These are phyloP conservation scores for Sarcophaga rosellei DNA, from an alignment of 2,888 invertebrate species.

Conservation along the genomic window DNA sequence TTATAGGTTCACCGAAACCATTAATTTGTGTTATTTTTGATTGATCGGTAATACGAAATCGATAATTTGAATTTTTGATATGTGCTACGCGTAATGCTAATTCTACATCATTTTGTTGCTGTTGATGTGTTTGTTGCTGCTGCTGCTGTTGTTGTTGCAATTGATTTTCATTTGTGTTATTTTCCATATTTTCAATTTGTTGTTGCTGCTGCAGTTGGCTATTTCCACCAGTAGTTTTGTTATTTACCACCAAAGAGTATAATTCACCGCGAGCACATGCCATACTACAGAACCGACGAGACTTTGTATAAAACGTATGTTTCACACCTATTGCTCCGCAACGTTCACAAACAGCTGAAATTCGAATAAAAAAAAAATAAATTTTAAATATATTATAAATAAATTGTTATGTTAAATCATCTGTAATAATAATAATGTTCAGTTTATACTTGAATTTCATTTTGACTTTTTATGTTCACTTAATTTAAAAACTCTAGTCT, in stretches of 20 bases:
- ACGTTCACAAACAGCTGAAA: conserved; percentile 90
- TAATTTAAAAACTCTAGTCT: too few relatives aligned
- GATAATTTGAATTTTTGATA: conserved; percentile 80
- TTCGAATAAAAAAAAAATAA: conserved; percentile 70
- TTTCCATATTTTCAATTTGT: conserved; percentile 58
- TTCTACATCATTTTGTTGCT: conserved; percentile 78
- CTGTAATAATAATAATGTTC: too few relatives aligned
- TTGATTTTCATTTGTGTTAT: conserved; percentile 56
- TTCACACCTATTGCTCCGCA: conserved; percentile 93
- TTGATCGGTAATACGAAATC: conserved; percentile 80
- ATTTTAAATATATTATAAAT: conserved; percentile 30
- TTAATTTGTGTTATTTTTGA: conserved; percentile 79
- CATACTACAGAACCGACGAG: conserved; percentile 90
- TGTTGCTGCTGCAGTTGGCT: conserved; percentile 62
- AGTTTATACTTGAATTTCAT: too few relatives aligned
- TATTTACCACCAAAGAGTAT: conserved; percentile 79
- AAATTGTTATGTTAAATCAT: too few relatives aligned
- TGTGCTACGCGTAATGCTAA: conserved; percentile 79
- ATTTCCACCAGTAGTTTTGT: conserved; percentile 71
- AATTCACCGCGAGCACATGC: conserved; percentile 86
- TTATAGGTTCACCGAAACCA: conserved; percentile 77
- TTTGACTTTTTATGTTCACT: too few relatives aligned
- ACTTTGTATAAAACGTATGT: conserved; percentile 92
- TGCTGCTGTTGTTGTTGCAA: conserved; percentile 63
- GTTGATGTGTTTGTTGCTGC: conserved; percentile 52